phyloP scores from a whole-genome alignment of 2,888 invertebrate genomes.

The Linyphia triangularis region DNA sequence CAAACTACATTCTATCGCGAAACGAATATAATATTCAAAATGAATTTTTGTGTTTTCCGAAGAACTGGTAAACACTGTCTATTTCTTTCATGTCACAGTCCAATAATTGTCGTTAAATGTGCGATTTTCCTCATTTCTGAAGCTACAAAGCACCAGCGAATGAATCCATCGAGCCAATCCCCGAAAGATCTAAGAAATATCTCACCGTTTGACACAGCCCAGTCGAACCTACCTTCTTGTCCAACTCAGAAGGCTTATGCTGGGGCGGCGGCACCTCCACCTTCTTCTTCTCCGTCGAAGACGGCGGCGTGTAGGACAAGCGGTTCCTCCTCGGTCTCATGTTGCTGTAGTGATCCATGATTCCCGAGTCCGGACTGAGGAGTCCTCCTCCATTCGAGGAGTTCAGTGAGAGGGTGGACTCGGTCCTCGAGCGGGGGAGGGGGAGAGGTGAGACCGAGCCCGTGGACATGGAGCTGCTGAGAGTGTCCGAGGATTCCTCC shows the following conservation, averaged over 20 bases:
- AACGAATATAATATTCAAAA: no score
- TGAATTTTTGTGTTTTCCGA: no score
- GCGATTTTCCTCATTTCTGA: no score
- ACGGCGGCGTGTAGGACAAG: constrained; percentile 62
- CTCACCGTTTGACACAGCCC: no score
- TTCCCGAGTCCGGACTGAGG: constrained; percentile 37
- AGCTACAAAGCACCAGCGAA: no score
- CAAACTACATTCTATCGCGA: no score
- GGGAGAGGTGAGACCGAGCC: constrained; percentile 38
- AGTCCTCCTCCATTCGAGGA: constrained; percentile 5
- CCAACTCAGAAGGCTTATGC: constrained; percentile 83
- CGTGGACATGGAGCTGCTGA: constrained; percentile 13
- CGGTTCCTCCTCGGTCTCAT: constrained; percentile 51
- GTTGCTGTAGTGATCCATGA: constrained; percentile 29
- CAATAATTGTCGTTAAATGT: no score
- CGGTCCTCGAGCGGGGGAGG: constrained; percentile 63
- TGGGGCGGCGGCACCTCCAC: not conserved
- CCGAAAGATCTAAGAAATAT: no score
- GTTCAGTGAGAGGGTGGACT: constrained; percentile 58
- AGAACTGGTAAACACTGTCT: no score
- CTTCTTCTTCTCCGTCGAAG: constrained; percentile 35
- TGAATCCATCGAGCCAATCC: no score
- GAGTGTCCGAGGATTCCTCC: constrained; percentile 49
- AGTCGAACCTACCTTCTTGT: constrained; percentile 82
- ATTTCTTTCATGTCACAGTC: no score